These are phyloP conservation scores for Drosophila phalerata DNA, from an alignment of 2,888 invertebrate genomes.

Conservation along the genomic window DNA sequence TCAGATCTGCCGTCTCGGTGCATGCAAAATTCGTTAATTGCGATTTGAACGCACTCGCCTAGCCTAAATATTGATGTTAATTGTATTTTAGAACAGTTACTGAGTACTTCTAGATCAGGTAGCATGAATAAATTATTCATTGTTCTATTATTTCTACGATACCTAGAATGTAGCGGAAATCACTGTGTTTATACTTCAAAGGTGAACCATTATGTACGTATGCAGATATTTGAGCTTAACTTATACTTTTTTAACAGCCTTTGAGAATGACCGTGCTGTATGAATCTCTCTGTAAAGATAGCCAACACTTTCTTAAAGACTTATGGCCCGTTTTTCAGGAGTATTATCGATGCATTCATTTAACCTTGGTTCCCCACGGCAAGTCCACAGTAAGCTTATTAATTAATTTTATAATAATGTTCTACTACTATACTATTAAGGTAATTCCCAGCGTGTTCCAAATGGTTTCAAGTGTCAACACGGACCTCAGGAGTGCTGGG, in stretches of 20 bases:
- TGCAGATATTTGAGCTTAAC: background rate
- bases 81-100: constrained; percentile 3
- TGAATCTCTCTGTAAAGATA: constrained; percentile 88
- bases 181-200: background rate
- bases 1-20: background rate
- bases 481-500: constrained; percentile 87
- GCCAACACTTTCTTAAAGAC: constrained; percentile 72
- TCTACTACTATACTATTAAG: background rate
- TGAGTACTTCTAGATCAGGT: background rate
- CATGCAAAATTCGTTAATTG: constrained; percentile 19
- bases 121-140: constrained; percentile 21
- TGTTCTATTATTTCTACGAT: background rate
- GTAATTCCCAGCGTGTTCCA: constrained; percentile 58
- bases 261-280: constrained; percentile 87
- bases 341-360: constrained; percentile 86
- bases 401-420: background rate
- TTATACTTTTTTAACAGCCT: constrained; percentile 11
- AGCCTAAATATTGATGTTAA: background rate
- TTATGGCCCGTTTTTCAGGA: constrained; percentile 86
- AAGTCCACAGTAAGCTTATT: constrained; percentile 87
- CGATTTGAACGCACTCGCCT: constrained; percentile 1
- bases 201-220: background rate
- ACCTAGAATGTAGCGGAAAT: background rate
- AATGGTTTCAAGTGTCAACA: constrained; percentile 88
- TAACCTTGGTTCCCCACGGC: constrained; percentile 87